Conservation (phyloP, 2,888 invertebrate genomes). For the Stramonita haemastoma region DNA sequence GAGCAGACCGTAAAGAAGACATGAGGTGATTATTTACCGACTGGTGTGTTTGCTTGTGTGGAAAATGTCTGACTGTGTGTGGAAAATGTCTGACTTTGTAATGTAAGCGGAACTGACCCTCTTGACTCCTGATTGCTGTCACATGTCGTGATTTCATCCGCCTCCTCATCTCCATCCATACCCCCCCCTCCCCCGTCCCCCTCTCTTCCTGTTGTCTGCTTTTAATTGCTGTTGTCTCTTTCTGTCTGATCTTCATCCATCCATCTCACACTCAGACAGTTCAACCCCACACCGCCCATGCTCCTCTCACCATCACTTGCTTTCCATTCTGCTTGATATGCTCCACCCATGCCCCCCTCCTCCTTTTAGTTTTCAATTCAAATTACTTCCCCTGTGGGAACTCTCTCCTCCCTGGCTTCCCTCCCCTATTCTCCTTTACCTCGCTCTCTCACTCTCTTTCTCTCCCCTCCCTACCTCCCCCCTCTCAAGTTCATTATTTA, state of each 20-base stretch:
- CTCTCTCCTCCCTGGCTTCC: not conserved
- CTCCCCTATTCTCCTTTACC: not conserved
- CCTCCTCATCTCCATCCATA: not conserved
- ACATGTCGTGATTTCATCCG: not conserved
- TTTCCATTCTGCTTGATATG: not conserved
- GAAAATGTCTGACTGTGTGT: no score
- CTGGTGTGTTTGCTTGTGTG: no score
- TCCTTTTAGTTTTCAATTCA: not conserved
- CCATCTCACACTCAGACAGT: not conserved
- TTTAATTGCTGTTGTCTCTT: conserved; percentile 20
- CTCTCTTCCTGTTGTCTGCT: not conserved
- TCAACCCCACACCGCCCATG: not conserved
- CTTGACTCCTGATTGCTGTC: no score
- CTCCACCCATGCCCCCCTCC: not conserved
- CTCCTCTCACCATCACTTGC: not conserved
- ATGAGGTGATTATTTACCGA: no score
- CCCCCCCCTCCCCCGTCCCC: no score
- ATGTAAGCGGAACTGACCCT: no score
- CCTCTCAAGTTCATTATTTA: not conserved
- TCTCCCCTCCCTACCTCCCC: not conserved
- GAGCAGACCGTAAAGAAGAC: no score
- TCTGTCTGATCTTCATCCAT: not conserved
- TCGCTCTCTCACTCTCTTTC: not conserved
- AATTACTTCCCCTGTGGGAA: no score
- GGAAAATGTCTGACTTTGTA: no score